A percentile compares a stretch with the other conserved stretches of the same genome.
These are phyloP conservation scores for Acleris sparsana DNA, from an alignment of 2,888 invertebrate genomes.

Conservation along the genomic window DNA sequence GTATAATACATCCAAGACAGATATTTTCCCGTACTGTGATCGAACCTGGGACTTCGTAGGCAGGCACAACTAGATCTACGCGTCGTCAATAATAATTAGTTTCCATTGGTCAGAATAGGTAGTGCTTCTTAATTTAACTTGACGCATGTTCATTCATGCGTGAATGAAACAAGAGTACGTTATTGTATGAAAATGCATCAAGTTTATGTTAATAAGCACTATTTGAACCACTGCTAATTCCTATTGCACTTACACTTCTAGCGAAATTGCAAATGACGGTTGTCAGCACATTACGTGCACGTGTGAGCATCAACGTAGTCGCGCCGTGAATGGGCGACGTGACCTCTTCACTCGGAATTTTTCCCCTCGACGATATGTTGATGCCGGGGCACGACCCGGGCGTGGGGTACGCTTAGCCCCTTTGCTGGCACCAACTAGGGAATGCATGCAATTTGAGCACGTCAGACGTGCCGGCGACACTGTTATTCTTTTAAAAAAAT, in stretches of 20 bases:
- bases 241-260: slow-evolving; percentile 8
- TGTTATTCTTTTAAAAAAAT: too few relatives aligned
- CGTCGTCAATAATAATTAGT: too few relatives aligned
- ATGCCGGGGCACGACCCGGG: slow-evolving; percentile 65
- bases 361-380: slow-evolving; percentile 55
- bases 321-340: slow-evolving; percentile 39
- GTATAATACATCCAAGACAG: too few relatives aligned
- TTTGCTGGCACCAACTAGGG: neutral
- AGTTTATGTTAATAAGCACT: too few relatives aligned
- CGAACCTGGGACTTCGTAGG: too few relatives aligned
- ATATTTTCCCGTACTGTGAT: too few relatives aligned
- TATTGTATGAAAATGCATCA: too few relatives aligned
- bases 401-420: slow-evolving; percentile 34
- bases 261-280: slow-evolving; percentile 23
- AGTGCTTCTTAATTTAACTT: too few relatives aligned
- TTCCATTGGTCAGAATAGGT: too few relatives aligned
- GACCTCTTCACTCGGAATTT: slow-evolving; percentile 42
- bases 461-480: neutral
- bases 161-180: too few relatives aligned
- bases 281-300: slow-evolving; percentile 31
- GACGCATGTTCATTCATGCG: too few relatives aligned
- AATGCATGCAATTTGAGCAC: neutral
- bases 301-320: slow-evolving; percentile 43
- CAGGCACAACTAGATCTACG: too few relatives aligned
- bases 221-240: neutral